Conservation (phyloP, 2,113 vertebrate genomes). For the Thomomys bottae region DNA sequence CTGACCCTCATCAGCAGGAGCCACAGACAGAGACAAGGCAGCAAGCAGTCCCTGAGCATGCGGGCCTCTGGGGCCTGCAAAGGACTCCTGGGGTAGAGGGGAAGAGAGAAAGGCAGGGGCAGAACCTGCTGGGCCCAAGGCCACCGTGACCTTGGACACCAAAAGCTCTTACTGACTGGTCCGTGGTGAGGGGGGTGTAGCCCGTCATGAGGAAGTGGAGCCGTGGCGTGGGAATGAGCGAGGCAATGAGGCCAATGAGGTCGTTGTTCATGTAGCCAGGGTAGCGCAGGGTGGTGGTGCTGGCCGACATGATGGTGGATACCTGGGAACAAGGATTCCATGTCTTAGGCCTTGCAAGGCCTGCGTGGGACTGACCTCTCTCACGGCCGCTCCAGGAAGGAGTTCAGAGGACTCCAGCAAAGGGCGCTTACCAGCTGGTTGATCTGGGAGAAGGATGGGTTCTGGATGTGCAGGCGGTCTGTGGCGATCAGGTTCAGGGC, state of each 20-base stretch:
- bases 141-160: not conserved
- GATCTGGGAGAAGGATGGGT: constrained; percentile 97
- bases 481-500: constrained; percentile 97
- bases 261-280: constrained; percentile 99
- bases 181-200: constrained; percentile 93
- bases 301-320: constrained; percentile 98
- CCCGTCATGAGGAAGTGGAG: constrained; percentile 94
- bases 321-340: not conserved
- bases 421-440: constrained; percentile 94
- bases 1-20: not conserved
- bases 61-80: not conserved
- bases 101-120: not conserved
- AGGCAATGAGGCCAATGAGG: constrained; percentile 97
- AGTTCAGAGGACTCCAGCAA: not conserved
- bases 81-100: not conserved
- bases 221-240: constrained; percentile 94
- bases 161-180: constrained; percentile 92
- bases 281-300: constrained; percentile 98
- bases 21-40: not conserved
- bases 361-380: not conserved
- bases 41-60: not conserved
- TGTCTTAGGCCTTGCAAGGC: accelerated
- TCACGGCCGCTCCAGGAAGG: accelerated
- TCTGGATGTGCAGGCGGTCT: constrained; percentile 97
- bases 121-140: constrained; percentile 71